A percentile compares a stretch with the other conserved stretches of the same genome.
Evolutionary conservation across 2,888 invertebrate species (phyloP).

Genomic region (Mylabris sibirica): DNA sequence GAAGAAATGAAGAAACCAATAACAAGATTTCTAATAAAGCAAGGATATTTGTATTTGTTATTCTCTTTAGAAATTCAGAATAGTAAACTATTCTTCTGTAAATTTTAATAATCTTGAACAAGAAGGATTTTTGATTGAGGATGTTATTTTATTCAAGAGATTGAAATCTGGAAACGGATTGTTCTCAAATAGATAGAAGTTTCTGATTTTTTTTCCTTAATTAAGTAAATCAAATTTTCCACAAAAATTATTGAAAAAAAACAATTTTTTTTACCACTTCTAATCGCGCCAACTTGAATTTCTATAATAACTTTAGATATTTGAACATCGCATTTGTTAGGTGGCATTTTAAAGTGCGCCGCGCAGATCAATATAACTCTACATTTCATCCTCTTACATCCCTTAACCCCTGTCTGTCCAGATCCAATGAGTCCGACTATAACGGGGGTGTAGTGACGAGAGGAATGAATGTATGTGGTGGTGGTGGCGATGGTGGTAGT

Average conservation of each 20-base stretch:
- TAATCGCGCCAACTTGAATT: constrained; percentile 31
- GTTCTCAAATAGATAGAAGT: not conserved
- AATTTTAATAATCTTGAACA: constrained; percentile 3
- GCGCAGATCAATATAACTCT: constrained; percentile 52
- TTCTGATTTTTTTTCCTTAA: not conserved
- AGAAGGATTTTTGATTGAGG: not conserved
- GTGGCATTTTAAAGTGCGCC: constrained; percentile 42
- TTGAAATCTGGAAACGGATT: too few relatives aligned
- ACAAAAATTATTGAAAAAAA: not conserved
- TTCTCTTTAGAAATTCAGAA: not conserved
- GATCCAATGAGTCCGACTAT: constrained; percentile 33
- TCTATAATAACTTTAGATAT: constrained; percentile 42
- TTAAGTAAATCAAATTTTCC: too few relatives aligned
- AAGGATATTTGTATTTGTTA: not conserved
- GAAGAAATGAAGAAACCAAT: too few relatives aligned
- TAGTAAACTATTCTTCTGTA: constrained; percentile 1
- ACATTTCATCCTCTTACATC: constrained; percentile 42
- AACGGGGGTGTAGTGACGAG: constrained; percentile 26
- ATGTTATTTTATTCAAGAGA: not conserved
- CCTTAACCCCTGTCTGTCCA: constrained; percentile 35
- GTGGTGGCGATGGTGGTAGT: constrained; percentile 2
- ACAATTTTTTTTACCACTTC: not conserved
- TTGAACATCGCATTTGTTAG: constrained; percentile 39
- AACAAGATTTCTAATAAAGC: not conserved
- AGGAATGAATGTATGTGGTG: constrained; percentile 8